phyloP scores from a whole-genome alignment of 2,888 invertebrate species.

The Nomada goodeniana region DNA sequence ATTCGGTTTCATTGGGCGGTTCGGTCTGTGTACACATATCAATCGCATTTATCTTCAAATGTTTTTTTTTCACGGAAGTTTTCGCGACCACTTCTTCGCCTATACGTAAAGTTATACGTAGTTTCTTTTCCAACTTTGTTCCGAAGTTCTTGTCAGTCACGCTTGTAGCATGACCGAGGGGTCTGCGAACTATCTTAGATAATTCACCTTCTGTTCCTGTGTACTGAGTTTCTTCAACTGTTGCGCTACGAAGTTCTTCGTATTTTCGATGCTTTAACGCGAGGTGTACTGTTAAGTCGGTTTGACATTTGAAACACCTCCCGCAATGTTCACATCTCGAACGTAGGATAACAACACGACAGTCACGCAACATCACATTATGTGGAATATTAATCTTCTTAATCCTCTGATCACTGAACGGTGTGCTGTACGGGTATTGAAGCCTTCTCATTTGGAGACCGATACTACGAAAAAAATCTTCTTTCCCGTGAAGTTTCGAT shows the following conservation, averaged over 20 bases:
- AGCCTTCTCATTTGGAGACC: constrained; percentile 57
- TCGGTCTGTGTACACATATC: constrained; percentile 27
- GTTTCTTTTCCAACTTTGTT: not conserved
- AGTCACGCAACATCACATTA: constrained; percentile 62
- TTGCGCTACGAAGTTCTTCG: not conserved
- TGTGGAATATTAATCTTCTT: constrained; percentile 15
- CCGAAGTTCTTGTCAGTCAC: not conserved
- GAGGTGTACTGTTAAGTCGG: constrained; percentile 66
- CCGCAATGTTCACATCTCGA: constrained; percentile 70
- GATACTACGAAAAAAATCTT: constrained; percentile 63
- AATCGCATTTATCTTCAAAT: constrained; percentile 37
- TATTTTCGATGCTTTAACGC: constrained; percentile 53
- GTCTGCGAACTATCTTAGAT: constrained; percentile 2
- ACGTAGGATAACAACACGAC: constrained; percentile 71
- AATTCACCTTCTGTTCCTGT: not conserved
- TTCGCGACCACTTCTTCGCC: constrained; percentile 68
- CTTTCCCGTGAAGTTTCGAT: constrained; percentile 46
- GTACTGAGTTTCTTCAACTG: not conserved
- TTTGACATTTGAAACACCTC: constrained; percentile 72
- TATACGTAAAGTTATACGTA: constrained; percentile 68
- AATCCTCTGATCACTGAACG: not conserved
- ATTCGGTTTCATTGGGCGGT: not conserved
- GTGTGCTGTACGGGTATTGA: not conserved
- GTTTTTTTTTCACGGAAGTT: constrained; percentile 66
- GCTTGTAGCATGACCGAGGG: not conserved